These are phyloP conservation scores for Parnassius glacialis DNA, from an alignment of 2,888 invertebrate genomes.

Conservation along the genomic window DNA sequence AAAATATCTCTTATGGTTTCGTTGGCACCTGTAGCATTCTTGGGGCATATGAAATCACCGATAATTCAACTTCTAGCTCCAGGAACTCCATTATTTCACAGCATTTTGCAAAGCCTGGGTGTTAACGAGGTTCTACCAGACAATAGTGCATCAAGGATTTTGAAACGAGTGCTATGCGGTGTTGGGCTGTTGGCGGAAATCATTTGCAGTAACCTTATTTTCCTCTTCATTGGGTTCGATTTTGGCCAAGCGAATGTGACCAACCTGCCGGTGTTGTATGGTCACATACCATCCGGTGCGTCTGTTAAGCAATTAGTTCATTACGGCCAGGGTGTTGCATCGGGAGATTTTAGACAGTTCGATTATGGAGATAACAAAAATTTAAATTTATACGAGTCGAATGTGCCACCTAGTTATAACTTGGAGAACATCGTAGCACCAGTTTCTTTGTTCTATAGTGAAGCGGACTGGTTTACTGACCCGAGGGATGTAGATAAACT, in stretches of 20 bases:
- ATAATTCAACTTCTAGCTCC: constrained; percentile 51
- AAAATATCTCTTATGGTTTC: constrained; percentile 79
- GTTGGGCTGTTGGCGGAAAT: constrained; percentile 61
- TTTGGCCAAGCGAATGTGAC: constrained; percentile 79
- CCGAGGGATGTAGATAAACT: constrained; percentile 79
- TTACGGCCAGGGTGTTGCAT: constrained; percentile 71
- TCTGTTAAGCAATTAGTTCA: constrained; percentile 77
- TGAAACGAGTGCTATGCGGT: constrained; percentile 69
- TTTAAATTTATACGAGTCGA: constrained; percentile 46
- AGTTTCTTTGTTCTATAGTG: constrained; percentile 59
- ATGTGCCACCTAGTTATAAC: constrained; percentile 51
- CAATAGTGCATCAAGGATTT: constrained; percentile 61
- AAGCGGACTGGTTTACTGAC: constrained; percentile 84
- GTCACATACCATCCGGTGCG: constrained; percentile 78
- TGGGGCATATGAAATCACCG: constrained; percentile 60
- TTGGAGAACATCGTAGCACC: constrained; percentile 51
- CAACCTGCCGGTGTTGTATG: constrained; percentile 77
- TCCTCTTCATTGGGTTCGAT: constrained; percentile 81
- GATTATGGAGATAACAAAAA: constrained; percentile 56
- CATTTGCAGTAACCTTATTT: constrained; percentile 82
- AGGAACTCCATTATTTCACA: constrained; percentile 43
- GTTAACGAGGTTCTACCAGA: constrained; percentile 84
- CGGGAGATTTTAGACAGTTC: constrained; percentile 52
- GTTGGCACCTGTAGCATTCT: constrained; percentile 81
- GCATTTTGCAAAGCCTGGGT: constrained; percentile 62